Evolutionary conservation across 2,888 invertebrate species (phyloP).

Genomic region (Acronicta alni): DNA sequence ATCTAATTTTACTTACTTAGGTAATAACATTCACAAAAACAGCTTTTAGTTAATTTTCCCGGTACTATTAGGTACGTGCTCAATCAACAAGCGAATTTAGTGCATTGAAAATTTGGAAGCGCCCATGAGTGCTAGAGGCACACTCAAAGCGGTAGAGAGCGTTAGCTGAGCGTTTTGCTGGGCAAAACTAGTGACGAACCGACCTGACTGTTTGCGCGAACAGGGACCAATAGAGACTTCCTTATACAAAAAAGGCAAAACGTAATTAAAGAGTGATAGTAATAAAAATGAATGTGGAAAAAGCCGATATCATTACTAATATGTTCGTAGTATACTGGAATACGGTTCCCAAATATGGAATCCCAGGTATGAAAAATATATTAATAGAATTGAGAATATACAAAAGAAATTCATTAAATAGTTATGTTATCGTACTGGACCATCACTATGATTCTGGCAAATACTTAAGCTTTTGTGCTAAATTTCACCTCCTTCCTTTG

Average conservation of each 20-base stretch:
- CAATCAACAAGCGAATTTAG: slow-evolving; percentile 52
- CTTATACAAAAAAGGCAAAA: neutral
- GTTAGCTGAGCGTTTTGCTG: slow-evolving; percentile 53
- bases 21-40: too few relatives aligned
- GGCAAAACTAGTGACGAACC: slow-evolving; percentile 67
- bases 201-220: slow-evolving; percentile 65
- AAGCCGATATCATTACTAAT: too few relatives aligned
- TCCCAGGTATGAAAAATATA: too few relatives aligned
- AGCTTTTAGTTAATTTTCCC: slow-evolving; percentile 18
- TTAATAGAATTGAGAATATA: too few relatives aligned
- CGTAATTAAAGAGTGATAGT: neutral
- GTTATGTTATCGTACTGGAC: too few relatives aligned
- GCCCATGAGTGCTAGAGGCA: slow-evolving; percentile 36
- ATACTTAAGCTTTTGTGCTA: too few relatives aligned
- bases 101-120: slow-evolving; percentile 51
- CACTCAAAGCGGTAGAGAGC: slow-evolving; percentile 48
- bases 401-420: too few relatives aligned
- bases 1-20: too few relatives aligned
- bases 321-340: too few relatives aligned
- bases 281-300: neutral
- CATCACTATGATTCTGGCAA: too few relatives aligned
- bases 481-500: too few relatives aligned
- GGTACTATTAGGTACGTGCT: slow-evolving; percentile 41
- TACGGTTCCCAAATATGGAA: too few relatives aligned
- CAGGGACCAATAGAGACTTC: slow-evolving; percentile 54